phyloP scores from a whole-genome alignment of 2,888 invertebrate genomes.

The Eupithecia inturbata region DNA sequence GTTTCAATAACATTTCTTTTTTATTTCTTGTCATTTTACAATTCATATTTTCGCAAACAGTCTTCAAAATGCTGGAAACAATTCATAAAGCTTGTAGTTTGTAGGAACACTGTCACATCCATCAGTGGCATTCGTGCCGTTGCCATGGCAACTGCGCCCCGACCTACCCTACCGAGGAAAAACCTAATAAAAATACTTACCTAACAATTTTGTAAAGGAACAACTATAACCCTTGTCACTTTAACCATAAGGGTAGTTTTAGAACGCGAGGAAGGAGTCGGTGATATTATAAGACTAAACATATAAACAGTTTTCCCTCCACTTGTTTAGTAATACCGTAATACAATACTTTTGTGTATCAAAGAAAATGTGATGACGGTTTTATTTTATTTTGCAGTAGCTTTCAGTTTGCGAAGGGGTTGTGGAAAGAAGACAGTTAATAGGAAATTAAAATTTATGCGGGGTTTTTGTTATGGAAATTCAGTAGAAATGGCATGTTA shows the following conservation, averaged over 20 bases:
- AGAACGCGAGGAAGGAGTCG: background rate
- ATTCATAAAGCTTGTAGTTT: constrained; percentile 39
- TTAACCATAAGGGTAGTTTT: constrained; percentile 13
- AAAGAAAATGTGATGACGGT: constrained; percentile 51
- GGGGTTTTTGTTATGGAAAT: background rate
- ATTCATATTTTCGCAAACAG: constrained; percentile 23
- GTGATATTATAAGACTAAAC: constrained; percentile 52
- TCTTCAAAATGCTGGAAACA: constrained; percentile 32
- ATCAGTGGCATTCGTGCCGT: constrained; percentile 62
- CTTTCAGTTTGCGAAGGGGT: constrained; percentile 8
- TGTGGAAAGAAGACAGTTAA: constrained; percentile 7
- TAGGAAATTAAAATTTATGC: constrained; percentile 4
- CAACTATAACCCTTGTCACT: constrained; percentile 3
- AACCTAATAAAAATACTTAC: constrained; percentile 66
- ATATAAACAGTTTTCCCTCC: constrained; percentile 63
- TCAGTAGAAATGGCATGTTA: too few relatives aligned
- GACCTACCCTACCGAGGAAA: constrained; percentile 67
- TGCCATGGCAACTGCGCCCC: constrained; percentile 59
- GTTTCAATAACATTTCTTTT: background rate
- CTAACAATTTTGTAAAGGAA: constrained; percentile 23
- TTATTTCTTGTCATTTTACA: constrained; percentile 2
- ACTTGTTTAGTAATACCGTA: constrained; percentile 69
- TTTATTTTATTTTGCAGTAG: constrained; percentile 43
- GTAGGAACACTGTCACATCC: constrained; percentile 39
- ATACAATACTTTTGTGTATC: constrained; percentile 61